Evolutionary conservation across 37 sponge, comb jelly and placozoan species (phyloP).

Genomic region (Axinella damicornis): DNA sequence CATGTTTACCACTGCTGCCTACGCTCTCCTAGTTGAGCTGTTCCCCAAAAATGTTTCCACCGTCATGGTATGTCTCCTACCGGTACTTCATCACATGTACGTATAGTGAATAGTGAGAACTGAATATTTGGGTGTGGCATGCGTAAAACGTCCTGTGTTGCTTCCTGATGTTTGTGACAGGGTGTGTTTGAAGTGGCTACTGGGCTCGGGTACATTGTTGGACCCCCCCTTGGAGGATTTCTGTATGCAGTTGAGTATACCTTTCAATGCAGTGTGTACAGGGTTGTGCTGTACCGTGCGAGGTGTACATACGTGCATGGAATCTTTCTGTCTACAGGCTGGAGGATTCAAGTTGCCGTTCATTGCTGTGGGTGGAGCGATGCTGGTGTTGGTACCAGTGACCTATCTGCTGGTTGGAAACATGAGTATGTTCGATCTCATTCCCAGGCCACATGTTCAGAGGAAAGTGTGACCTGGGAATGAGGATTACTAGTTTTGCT

Average conservation of each 20-base stretch:
- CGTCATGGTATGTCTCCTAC: slow-evolving; percentile 4
- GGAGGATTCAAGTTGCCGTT: slow-evolving; percentile 64
- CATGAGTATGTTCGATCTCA: no score
- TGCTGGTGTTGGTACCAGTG: slow-evolving; percentile 22
- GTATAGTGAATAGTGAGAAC: no score
- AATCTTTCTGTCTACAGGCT: slow-evolving; percentile 11
- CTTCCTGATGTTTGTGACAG: slow-evolving; percentile 12
- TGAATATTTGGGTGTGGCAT: no score
- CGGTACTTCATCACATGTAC: no score
- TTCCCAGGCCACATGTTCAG: not conserved
- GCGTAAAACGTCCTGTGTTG: no score
- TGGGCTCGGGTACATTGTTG: slow-evolving; percentile 56
- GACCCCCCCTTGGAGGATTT: slow-evolving; percentile 63
- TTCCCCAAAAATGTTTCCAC: slow-evolving; percentile 20
- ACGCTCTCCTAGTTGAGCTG: slow-evolving; percentile 23
- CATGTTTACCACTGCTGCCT: slow-evolving; percentile 37
- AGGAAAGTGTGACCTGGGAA: no score
- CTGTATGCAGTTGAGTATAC: slow-evolving; percentile 42
- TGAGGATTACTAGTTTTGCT: no score
- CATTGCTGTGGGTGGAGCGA: slow-evolving; percentile 5
- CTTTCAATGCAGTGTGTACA: no score
- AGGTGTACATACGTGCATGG: not conserved
- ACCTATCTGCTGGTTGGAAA: not conserved
- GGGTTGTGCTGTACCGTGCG: no score
- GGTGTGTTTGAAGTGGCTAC: slow-evolving; percentile 55